These are phyloP conservation scores for Meghimatium bilineatum DNA, from an alignment of 2,888 invertebrate species.

Conservation along the genomic window DNA sequence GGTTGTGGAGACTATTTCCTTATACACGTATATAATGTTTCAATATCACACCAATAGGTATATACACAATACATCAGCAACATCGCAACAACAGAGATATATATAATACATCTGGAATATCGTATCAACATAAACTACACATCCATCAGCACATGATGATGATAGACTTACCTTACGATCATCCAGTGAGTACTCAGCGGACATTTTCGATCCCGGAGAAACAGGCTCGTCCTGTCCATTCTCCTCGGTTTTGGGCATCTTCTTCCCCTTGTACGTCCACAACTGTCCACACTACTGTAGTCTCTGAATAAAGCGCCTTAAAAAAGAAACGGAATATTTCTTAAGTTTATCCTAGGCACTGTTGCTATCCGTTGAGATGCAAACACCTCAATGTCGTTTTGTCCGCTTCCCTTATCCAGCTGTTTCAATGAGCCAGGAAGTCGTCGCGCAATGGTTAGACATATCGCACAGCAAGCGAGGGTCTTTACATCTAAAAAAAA, in stretches of 20 bases:
- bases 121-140: not conserved
- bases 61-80: not conserved
- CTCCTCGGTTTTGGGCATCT: conserved; percentile 22
- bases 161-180: conserved; percentile 22
- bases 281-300: not conserved
- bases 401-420: not conserved
- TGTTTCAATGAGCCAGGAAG: not conserved
- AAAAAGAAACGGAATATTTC: not conserved
- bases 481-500: not conserved
- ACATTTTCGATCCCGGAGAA: conserved; percentile 33
- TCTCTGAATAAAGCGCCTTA: not conserved
- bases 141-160: not conserved
- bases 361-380: conserved; percentile 19
- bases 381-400: not conserved
- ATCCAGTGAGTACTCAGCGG: conserved; percentile 36
- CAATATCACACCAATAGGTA: too few species aligned
- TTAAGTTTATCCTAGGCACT: not conserved
- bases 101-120: not conserved
- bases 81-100: not conserved
- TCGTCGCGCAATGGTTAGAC: not conserved
- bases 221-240: conserved; percentile 11
- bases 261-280: not conserved
- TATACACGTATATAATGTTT: too few species aligned
- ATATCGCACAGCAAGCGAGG: not conserved
- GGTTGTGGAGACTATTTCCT: too few species aligned